phyloP scores from a whole-genome alignment of 1,140 invertebrate species.

The Cydia fagiglandana region DNA sequence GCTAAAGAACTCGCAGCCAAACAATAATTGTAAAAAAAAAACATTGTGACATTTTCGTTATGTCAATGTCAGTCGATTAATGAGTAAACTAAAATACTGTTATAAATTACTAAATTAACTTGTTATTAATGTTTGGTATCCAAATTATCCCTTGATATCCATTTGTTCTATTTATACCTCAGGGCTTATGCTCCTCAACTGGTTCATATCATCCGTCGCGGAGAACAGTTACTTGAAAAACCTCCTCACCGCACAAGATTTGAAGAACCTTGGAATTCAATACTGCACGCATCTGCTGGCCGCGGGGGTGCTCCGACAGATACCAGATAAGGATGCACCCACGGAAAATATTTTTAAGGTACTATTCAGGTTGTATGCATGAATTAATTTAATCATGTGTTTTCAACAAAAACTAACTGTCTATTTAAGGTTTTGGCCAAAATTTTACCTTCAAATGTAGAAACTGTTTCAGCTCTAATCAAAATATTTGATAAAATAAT shows the following conservation, averaged over 20 bases:
- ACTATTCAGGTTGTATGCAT: constrained; percentile 51
- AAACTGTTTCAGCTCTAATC: no score
- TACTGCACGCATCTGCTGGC: constrained; percentile 94
- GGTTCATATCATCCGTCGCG: constrained; percentile 89
- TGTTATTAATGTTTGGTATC: background rate
- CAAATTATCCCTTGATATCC: background rate
- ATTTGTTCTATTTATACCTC: constrained; percentile 42
- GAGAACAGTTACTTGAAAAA: constrained; percentile 84
- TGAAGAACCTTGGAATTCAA: constrained; percentile 87
- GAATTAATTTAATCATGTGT: background rate
- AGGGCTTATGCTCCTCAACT: constrained; percentile 95
- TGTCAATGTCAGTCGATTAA: constrained; percentile 32
- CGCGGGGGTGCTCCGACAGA: constrained; percentile 89
- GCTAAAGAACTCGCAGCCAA: no score
- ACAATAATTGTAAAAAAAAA: no score
- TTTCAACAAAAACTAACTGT: no score
- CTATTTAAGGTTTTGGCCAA: no score
- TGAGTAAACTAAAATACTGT: constrained; percentile 27
- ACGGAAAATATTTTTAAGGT: constrained; percentile 88
- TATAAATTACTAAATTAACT: constrained; percentile 25
- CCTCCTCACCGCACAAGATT: constrained; percentile 84
- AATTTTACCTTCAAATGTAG: no score
- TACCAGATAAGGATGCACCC: constrained; percentile 84
- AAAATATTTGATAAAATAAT: no score
- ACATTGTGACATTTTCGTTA: background rate